Conservation (phyloP, 2,797 vertebrate genomes). For the Micropoecilia bifurca region DNA sequence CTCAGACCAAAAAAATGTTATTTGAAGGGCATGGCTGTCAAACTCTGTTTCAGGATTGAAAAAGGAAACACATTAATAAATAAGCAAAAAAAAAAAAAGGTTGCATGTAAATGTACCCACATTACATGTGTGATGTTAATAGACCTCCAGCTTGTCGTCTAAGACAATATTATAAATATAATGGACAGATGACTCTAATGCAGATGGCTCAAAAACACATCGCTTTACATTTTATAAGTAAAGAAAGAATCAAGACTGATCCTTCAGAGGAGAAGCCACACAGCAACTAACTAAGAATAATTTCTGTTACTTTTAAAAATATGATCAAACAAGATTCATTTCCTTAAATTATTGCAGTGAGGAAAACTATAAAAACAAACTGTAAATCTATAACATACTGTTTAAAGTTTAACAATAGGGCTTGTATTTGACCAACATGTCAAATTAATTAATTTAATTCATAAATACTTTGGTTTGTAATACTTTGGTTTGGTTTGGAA, state of each 20-base stretch:
- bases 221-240: not conserved
- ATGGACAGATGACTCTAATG: not conserved
- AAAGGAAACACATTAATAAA: not conserved
- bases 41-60: slow-evolving; percentile 1
- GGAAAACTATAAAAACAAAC: not conserved
- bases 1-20: slow-evolving; percentile 18
- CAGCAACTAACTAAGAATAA: not conserved
- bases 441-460: not conserved
- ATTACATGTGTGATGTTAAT: not conserved
- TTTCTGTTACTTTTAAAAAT: not conserved
- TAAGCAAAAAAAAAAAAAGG: not conserved
- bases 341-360: not conserved
- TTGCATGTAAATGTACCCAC: not conserved
- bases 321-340: not conserved
- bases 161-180: not conserved
- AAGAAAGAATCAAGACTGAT: not conserved
- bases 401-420: not conserved
- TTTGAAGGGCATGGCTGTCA: slow-evolving; percentile 13
- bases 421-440: not conserved
- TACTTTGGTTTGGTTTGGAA: not conserved
- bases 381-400: not conserved
- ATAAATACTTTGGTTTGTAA: not conserved
- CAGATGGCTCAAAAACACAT: not conserved
- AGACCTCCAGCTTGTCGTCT: not conserved
- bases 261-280: not conserved